Percentiles rank a stretch among this genome's conserved stretches.
These are phyloP conservation scores for Anarhynchus alexandrinus DNA, from an alignment of 2,113 vertebrate genomes.

Conservation along the genomic window DNA sequence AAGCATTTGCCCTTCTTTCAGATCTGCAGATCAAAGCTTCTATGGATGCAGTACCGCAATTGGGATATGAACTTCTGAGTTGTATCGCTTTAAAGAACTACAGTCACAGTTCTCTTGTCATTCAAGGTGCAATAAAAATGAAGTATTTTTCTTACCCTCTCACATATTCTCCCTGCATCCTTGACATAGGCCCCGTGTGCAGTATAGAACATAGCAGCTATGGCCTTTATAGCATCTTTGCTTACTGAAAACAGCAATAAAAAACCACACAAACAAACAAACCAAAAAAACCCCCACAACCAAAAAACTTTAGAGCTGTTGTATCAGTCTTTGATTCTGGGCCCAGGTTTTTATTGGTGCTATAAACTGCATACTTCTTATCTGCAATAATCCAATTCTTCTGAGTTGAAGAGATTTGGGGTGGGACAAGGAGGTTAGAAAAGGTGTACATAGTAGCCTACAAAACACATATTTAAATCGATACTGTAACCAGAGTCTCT, in stretches of 20 bases:
- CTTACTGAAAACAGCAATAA: background rate
- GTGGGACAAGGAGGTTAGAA: background rate
- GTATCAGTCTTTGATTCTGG: background rate
- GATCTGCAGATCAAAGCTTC: background rate
- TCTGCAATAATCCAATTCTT: background rate
- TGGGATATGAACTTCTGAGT: background rate
- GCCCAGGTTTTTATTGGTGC: background rate
- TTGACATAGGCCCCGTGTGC: background rate
- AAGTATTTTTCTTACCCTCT: background rate
- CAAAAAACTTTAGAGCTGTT: background rate
- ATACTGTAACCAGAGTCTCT: background rate
- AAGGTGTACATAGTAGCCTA: background rate
- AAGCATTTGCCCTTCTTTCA: background rate
- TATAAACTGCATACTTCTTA: background rate
- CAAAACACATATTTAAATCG: background rate
- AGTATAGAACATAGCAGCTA: background rate
- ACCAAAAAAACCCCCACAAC: background rate
- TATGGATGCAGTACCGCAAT: background rate
- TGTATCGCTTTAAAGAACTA: background rate
- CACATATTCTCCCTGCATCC: background rate
- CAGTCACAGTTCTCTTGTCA: background rate
- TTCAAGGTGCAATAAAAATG: background rate
- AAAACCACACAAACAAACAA: background rate
- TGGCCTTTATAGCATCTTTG: background rate
- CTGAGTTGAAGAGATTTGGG: background rate